These are phyloP conservation scores for Dunckerocampus dactyliophorus DNA, from an alignment of 2,113 vertebrate genomes.

Conservation along the genomic window DNA sequence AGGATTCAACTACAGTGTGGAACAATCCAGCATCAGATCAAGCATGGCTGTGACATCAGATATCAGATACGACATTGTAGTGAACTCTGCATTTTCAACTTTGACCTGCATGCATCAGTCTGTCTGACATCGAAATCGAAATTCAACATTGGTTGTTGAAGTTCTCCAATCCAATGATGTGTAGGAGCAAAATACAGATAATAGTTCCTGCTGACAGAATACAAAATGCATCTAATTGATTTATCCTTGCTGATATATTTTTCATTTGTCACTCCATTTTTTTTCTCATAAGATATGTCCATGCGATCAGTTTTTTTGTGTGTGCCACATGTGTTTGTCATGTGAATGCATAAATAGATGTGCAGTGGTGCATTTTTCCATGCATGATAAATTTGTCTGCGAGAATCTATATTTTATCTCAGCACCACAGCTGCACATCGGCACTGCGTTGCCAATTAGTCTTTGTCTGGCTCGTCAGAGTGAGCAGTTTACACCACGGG, in stretches of 20 bases:
- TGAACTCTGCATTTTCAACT: conserved; percentile 16
- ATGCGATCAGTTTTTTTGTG: neutral
- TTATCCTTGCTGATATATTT: conserved; percentile 32
- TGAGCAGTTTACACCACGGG: conserved; percentile 29
- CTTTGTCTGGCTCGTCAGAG: conserved; percentile 50
- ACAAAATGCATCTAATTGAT: conserved; percentile 45
- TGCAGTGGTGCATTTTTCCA: conserved; percentile 8
- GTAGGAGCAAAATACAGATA: conserved; percentile 23
- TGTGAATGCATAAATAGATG: conserved; percentile 7
- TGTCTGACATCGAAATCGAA: too few relatives aligned
- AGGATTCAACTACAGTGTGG: neutral
- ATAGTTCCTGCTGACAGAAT: conserved; percentile 33
- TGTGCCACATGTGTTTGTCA: neutral
- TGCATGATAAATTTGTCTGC: conserved; percentile 14
- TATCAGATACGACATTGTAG: neutral
- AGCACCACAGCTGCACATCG: conserved; percentile 35
- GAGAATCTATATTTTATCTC: conserved; percentile 47
- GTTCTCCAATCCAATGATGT: conserved; percentile 12
- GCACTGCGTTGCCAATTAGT: conserved; percentile 47
- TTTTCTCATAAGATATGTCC: neutral
- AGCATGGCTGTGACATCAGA: conserved; percentile 9
- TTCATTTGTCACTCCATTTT: neutral
- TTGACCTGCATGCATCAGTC: too few relatives aligned
- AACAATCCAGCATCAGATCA: conserved; percentile 3
- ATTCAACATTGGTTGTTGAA: too few relatives aligned